These are phyloP conservation scores for Syngnathus typhle DNA, from an alignment of 2,113 vertebrate genomes.

Conservation along the genomic window DNA sequence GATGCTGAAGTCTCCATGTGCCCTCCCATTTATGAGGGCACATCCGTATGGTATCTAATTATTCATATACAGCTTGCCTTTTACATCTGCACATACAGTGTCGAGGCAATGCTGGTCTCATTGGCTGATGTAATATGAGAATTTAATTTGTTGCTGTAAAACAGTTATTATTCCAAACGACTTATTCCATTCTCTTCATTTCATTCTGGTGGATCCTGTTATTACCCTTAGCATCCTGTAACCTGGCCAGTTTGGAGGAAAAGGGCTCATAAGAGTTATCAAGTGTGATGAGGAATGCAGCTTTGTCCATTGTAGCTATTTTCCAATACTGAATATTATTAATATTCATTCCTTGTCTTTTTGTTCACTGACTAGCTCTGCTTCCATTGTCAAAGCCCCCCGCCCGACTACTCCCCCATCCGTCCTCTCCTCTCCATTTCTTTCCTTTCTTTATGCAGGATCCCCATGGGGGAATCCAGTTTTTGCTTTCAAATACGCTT, in stretches of 20 bases:
- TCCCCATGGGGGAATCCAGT: slow-evolving; percentile 69
- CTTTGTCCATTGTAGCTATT: slow-evolving; percentile 66
- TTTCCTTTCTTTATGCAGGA: slow-evolving; percentile 55
- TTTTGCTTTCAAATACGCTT: slow-evolving; percentile 70
- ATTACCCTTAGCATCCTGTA: background rate
- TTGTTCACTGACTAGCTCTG: slow-evolving; percentile 60
- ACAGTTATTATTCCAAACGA: background rate
- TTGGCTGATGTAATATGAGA: background rate
- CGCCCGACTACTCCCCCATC: background rate
- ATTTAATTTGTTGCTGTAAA: background rate
- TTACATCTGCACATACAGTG: too few relatives aligned
- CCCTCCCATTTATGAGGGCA: background rate
- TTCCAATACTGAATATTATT: slow-evolving; percentile 48
- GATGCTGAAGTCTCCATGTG: background rate
- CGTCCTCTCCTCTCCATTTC: slow-evolving; percentile 56
- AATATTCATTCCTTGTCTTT: slow-evolving; percentile 63
- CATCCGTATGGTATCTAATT: background rate
- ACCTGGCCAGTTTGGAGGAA: background rate
- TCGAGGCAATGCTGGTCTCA: background rate
- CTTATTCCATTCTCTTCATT: too few relatives aligned
- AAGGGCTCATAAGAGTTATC: background rate
- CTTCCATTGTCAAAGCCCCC: slow-evolving; percentile 57
- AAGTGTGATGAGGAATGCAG: slow-evolving; percentile 29
- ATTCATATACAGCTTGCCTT: background rate
- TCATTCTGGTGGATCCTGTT: background rate